Conservation (phyloP, 2,113 vertebrate species). For the Myotis brandtii region DNA sequence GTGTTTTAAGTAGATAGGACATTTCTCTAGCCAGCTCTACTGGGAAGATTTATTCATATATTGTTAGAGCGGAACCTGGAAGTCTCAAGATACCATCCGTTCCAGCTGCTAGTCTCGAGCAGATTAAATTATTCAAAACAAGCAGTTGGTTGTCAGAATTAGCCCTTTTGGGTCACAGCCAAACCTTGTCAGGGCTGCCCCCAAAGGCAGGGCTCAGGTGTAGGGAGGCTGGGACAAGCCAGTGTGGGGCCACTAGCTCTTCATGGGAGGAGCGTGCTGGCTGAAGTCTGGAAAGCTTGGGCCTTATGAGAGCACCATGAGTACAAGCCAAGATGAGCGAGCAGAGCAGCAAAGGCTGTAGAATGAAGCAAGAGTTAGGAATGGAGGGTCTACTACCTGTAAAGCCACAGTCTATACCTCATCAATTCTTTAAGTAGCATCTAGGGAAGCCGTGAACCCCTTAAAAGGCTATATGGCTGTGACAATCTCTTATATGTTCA, state of each 20-base stretch:
- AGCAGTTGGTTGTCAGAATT: not conserved
- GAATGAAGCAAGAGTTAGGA: not conserved
- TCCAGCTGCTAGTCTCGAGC: not conserved
- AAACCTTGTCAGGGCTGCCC: not conserved
- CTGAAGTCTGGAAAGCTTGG: not conserved
- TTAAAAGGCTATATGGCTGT: not conserved
- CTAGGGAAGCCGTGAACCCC: not conserved
- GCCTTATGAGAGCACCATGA: not conserved
- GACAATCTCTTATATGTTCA: not conserved
- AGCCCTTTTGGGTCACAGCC: not conserved
- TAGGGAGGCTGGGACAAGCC: not conserved
- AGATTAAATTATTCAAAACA: slow-evolving; percentile 60
- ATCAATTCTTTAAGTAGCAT: not conserved
- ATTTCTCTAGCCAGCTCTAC: slow-evolving; percentile 11
- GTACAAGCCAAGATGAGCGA: fast-evolving
- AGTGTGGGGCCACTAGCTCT: not conserved
- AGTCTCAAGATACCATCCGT: slow-evolving; percentile 29
- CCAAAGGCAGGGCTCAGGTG: slow-evolving; percentile 40
- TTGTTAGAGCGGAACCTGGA: slow-evolving; percentile 28
- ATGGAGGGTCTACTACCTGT: not conserved
- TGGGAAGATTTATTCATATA: slow-evolving; percentile 59
- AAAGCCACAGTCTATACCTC: not conserved
- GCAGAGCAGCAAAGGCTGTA: not conserved
- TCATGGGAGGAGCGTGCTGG: not conserved
- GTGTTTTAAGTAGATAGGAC: slow-evolving; percentile 28